Conservation (phyloP, 2,113 vertebrate species). For the crab-eating macaque (Macaca fascicularis) region DNA sequence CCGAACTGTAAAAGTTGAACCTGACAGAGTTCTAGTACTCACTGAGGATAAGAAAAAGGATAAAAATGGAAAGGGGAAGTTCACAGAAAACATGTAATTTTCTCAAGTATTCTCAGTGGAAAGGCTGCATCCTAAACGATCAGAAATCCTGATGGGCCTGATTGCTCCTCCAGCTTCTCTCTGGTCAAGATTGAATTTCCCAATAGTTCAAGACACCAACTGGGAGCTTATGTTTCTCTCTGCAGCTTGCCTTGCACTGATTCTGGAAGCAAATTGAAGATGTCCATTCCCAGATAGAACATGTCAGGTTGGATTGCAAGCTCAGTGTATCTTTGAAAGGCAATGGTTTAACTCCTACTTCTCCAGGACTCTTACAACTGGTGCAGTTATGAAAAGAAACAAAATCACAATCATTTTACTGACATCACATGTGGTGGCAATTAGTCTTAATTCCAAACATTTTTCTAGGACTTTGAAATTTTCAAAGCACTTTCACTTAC, state of each 20-base stretch:
- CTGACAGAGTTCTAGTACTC: neutral
- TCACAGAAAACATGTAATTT: neutral
- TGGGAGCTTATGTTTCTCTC: neutral
- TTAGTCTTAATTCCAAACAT: neutral
- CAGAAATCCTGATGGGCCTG: neutral
- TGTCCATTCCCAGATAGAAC: neutral
- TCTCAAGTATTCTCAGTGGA: neutral
- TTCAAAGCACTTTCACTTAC: neutral
- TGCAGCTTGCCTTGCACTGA: neutral
- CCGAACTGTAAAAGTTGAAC: neutral
- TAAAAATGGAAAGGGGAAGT: neutral
- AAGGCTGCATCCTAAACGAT: neutral
- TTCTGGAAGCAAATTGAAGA: neutral
- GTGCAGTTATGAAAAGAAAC: neutral
- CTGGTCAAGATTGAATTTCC: neutral
- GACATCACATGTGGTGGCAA: neutral
- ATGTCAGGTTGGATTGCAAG: neutral
- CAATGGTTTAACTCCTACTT: neutral
- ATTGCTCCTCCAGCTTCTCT: neutral
- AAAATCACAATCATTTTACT: fast-evolving
- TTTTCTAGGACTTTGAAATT: neutral
- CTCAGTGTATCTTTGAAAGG: neutral
- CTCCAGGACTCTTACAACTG: neutral
- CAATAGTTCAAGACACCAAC: fast-evolving
- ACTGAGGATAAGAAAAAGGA: neutral